A percentile compares a stretch with the other conserved stretches of the same genome.
Conservation (phyloP, 30 jellyfish, hydroid and myxozoan species). For the Hydra vulgaris region DNA sequence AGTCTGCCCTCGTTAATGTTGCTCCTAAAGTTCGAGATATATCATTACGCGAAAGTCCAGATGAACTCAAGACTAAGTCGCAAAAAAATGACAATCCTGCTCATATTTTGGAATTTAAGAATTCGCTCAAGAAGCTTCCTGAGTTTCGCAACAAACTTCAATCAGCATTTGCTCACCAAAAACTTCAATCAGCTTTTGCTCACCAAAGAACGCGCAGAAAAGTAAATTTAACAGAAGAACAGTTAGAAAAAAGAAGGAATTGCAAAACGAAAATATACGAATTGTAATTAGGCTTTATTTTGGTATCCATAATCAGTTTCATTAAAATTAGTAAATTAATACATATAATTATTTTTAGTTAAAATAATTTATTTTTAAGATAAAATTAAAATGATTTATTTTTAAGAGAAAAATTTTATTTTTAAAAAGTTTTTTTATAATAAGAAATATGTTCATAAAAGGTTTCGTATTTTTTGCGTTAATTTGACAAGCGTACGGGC, state of each 20-base stretch:
- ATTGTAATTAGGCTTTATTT: no score
- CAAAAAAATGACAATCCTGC: not conserved
- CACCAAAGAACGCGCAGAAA: constrained; percentile 27
- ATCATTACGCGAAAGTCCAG: constrained; percentile 7
- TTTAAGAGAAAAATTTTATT: no score
- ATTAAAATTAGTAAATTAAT: no score
- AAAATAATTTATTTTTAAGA: no score
- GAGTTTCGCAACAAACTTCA: constrained; percentile 26
- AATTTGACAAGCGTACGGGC: no score
- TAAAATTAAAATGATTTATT: no score
- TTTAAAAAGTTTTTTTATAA: no score
- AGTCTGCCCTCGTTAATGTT: constrained; percentile 23
- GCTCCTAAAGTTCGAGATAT: constrained; percentile 32
- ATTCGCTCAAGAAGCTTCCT: constrained; percentile 27
- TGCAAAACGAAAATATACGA: constrained; percentile 71
- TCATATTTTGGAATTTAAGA: constrained; percentile 17
- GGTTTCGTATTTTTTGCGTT: no score
- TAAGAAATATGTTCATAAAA: no score
- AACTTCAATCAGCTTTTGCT: constrained; percentile 16
- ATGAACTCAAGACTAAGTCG: not conserved
- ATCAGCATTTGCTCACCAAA: constrained; percentile 27
- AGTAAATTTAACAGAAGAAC: constrained; percentile 42
- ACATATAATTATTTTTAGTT: no score
- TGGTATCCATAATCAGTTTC: no score
- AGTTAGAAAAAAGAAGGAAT: constrained; percentile 38